Percentiles rank a stretch among this genome's conserved stretches.
Conservation (phyloP, 2,888 invertebrate genomes). For the Cataglyphis cursor region DNA sequence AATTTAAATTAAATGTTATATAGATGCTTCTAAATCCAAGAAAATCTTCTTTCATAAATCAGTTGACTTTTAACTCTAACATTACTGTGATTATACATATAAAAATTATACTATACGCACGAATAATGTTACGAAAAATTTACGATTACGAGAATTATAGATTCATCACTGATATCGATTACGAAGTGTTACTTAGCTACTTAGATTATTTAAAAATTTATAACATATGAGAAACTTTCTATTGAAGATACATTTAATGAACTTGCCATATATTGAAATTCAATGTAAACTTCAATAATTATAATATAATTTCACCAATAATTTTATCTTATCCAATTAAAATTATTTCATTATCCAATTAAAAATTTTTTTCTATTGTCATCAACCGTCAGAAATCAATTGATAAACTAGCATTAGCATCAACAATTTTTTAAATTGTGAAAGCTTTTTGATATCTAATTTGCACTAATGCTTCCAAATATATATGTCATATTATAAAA, state of each 20-base stretch:
- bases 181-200: neutral
- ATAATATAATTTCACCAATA: neutral
- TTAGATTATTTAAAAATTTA: conserved; percentile 11
- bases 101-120: neutral
- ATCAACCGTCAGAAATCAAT: neutral
- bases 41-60: neutral
- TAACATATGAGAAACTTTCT: neutral
- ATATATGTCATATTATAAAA: neutral
- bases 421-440: neutral
- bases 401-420: neutral
- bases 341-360: neutral
- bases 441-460: neutral
- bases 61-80: neutral
- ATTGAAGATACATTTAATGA: neutral
- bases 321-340: neutral
- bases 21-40: neutral
- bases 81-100: neutral
- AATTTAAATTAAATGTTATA: conserved; percentile 12
- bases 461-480: conserved; percentile 2
- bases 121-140: neutral
- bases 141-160: conserved; percentile 2
- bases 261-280: neutral
- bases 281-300: neutral
- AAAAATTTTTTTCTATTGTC: neutral
- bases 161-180: neutral